Base-by-base conservation (phyloP, 2,888 invertebrate species). In the Caradrina clavipalpis region DNA sequence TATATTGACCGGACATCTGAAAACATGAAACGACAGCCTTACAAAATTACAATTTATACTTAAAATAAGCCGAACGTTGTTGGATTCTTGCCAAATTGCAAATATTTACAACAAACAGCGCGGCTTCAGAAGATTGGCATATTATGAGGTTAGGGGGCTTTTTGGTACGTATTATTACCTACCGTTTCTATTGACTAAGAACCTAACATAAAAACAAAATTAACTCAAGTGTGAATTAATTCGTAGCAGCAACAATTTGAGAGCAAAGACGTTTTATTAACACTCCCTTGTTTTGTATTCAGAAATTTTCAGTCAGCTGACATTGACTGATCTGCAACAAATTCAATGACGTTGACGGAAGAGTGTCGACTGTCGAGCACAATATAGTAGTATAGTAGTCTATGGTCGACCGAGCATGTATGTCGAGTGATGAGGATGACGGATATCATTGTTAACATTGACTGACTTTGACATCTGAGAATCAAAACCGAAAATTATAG, bases 1-100 rank as follows among this genome's bases (percentile, higher is more conserved):
- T 87, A 64, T 85, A 83, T 87, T 90, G 89, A 11, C 93, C 93
- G 54, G 94, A 81, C 95, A 96, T 95, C 93, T 93, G 84, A 74
- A 83, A 81, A 60, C 15, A 64, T 19, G 10, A 61, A 64, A 45
- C 6, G 4, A 50, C 1, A 55, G n/a, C 42, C 2, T 31, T 19
- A 69, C 15, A 35, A 35, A 22, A 47, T 21, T 10, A 21, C 7
- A n/a, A 17, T 26, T 1, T 17, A 45, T 45, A 45, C 0, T 17
- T 45, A 17, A 45, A 45, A 45, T 45, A 15, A 3, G n/a, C 0
- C 13, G 31, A 13, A 26, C 15, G 49, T 10, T 11, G 8, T 71
- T 76, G 50, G 26, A 0, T 15, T 45, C 35, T 68, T 39, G 55
- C 71, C 71, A 71, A 75, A 74, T 17, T 42, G 31, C 39, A 67